Base-by-base conservation (phyloP, 37 sponge, comb jelly and placozoan genomes). In the Aphrocallistes beatrix region DNA sequence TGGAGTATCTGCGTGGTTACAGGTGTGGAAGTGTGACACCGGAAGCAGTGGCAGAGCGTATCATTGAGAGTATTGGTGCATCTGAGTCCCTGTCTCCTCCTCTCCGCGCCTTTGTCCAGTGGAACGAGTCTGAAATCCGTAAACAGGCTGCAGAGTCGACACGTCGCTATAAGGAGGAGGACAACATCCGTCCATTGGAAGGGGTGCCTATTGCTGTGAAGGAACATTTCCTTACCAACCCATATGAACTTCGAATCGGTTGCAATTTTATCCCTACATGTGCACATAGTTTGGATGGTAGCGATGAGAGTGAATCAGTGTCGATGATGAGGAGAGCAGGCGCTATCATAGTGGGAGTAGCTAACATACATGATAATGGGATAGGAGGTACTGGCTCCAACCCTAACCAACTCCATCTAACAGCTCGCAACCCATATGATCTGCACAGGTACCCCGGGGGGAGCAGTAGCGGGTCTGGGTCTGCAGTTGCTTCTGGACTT, bases 351-450 rank as follows among this genome's bases (percentile, higher is more conserved):
- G 84, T 96, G 37, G 97, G 97, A 16, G 51, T 94, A 38, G 83
- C 97, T 40, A 96, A 92, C 87, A 87, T 96, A 87, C 92, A 90
- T 9, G 97, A 96, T 82, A 90, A 92, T 88, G 97, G 97, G 25
- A 87, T 88, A 13, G 93, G 97, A 23, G 85, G 90, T 16, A 50
- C 92, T 0, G 97, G 97, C 0, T 91, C 93, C 69, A 96, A 96
- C 83, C 94, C 94, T 16, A 89, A 94, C 86, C 36, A 49, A 0
- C 60, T 51, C 16, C 92, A 93, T 51, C 83, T 88, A 0, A 91
- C 93, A 10, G 51, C 94, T 23, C 86, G 93, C 39, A 97, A 97
- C 82, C 95, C 98, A 0, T 92, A 94, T 84, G 89, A 97, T 82
- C 50, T 85, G 30, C 83, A 88, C 36, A 82, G 75, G 84, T 91